Base-by-base conservation (phyloP, 1,140 invertebrate species). In the Heliconius congener region DNA sequence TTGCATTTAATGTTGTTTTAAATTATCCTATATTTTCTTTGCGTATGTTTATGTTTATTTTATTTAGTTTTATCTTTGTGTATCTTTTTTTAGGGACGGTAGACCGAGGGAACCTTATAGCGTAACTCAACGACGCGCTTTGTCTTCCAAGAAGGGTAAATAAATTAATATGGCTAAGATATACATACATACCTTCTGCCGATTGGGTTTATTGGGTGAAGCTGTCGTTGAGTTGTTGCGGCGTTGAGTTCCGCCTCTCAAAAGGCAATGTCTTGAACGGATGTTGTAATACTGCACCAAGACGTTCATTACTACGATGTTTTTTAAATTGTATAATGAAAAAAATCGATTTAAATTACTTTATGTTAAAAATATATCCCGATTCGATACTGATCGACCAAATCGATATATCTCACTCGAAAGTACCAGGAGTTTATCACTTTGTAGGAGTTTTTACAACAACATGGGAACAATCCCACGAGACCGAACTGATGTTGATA, bases 381-480 rank as follows among this genome's bases (percentile, higher is more conserved):
- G 50, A 18, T 19, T 52, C 50, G 18, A 52, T 50, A 46, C 57
- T 27, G 9, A 66, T 66, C 60, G 27, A 66, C 27, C 60, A 66
- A 66, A 66, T 66, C 60, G 60, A 66, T 66, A 30, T 30, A 18
- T 66, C 13, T 66, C 27, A 66, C 4, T 66, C 60, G n/a, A 27
- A 66, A 66, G 19, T 66, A 66, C 60, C 60, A 66, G 60, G 60
- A 23, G 9, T 13, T 30, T 30, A 66, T 27, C 11, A 27, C 23
- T 66, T 30, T 66, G 60, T 66, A 66, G 60, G 60, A 66, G 60
- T 66, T 66, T 66, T 66, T 66, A 66, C 60, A 30, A 66, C 27
- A 66, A 66, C 60, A 66, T 66, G 60, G 60, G 60, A 66, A 66
- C 60, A 66, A 30, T 66, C 60, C 60, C 60, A 66, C 60, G 60